These are phyloP conservation scores for Agonopterix alstromeriana DNA, from an alignment of 2,888 invertebrate genomes.

Conservation along the genomic window DNA sequence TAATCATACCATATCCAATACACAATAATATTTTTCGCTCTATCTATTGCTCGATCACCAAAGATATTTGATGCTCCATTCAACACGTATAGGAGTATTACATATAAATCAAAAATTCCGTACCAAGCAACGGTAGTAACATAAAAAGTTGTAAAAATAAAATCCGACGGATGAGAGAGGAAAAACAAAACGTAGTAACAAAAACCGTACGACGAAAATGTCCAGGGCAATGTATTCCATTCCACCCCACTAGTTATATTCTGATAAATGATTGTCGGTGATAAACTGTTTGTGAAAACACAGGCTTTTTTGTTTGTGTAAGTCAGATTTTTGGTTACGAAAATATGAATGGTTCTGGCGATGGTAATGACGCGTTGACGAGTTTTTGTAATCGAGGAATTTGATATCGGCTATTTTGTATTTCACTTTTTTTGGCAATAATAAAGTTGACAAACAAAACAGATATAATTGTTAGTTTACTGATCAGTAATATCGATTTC, in stretches of 20 bases:
- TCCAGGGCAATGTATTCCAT: slow-evolving; percentile 55
- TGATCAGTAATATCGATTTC: too few species aligned
- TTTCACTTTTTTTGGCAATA: too few species aligned
- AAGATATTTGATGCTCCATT: not conserved
- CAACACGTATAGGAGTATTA: not conserved
- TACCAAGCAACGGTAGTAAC: slow-evolving; percentile 2
- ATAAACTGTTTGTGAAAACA: slow-evolving; percentile 30
- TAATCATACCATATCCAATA: too few species aligned
- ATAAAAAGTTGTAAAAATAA: slow-evolving; percentile 9
- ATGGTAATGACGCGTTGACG: slow-evolving; percentile 3
- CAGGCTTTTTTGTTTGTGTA: slow-evolving; percentile 1
- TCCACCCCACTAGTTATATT: slow-evolving; percentile 66
- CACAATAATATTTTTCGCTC: not conserved
- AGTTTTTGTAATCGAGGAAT: not conserved
- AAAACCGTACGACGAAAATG: slow-evolving; percentile 36
- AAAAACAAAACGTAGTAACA: slow-evolving; percentile 8
- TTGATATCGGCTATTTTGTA: too few species aligned
- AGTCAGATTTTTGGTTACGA: slow-evolving; percentile 1
- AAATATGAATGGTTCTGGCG: slow-evolving; percentile 1
- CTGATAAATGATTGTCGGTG: slow-evolving; percentile 63
- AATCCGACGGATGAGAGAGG: not conserved
- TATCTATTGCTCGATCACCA: not conserved
- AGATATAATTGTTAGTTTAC: too few species aligned
- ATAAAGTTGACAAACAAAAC: too few species aligned
- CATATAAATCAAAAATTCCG: slow-evolving; percentile 1